These are phyloP conservation scores for Carcharodon carcharias DNA, from an alignment of 2,797 vertebrate genomes.

Conservation along the genomic window DNA sequence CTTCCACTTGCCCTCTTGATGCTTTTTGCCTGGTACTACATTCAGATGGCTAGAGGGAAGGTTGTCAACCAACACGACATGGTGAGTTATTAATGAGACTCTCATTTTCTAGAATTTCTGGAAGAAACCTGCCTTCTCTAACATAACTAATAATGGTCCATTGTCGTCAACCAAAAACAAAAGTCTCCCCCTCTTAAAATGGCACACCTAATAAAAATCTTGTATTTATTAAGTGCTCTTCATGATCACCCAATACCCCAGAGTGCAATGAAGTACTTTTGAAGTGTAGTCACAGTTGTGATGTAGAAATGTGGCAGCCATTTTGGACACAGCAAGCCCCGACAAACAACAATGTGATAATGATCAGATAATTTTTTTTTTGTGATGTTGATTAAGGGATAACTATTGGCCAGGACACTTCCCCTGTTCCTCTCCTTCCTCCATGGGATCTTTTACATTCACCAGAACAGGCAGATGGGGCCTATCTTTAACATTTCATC, in stretches of 20 bases:
- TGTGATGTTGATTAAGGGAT: not conserved
- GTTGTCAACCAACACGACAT: constrained; percentile 68
- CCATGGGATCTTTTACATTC: not conserved
- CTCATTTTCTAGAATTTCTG: not conserved
- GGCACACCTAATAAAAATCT: not conserved
- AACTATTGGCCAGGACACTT: not conserved
- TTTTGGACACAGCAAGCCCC: not conserved
- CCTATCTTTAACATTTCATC: not conserved
- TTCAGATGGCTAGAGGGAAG: constrained; percentile 63
- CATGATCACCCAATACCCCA: not conserved
- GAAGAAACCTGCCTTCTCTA: not conserved
- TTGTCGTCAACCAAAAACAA: not conserved
- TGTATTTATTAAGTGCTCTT: not conserved
- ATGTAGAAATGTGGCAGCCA: not conserved
- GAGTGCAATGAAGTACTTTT: not conserved
- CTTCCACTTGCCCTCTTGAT: constrained; percentile 81
- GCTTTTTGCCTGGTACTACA: constrained; percentile 83
- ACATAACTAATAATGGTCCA: not conserved
- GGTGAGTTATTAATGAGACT: constrained; percentile 60
- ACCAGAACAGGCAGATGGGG: not conserved
- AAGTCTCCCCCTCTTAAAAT: not conserved
- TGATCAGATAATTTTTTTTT: not conserved
- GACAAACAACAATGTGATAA: not conserved
- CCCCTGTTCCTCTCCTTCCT: not conserved
- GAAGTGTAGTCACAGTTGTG: not conserved